Conservation (phyloP, 2,797 vertebrate genomes). For the Cynopterus sphinx region DNA sequence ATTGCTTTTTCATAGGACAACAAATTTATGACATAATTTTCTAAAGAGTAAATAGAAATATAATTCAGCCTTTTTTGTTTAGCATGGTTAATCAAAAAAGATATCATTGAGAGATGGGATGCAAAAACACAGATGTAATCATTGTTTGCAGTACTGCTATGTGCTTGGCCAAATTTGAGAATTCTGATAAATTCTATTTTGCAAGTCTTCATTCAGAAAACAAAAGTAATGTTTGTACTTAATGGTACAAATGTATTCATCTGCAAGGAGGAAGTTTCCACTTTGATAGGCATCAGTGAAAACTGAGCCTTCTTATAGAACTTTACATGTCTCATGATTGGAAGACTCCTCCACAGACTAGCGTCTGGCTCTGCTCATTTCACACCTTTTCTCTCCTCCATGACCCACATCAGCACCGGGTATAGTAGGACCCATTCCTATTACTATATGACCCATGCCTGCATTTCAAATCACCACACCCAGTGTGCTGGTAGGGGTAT, state of each 20-base stretch:
- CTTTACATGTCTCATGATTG: neutral
- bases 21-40: slow-evolving; percentile 31
- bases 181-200: neutral
- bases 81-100: slow-evolving; percentile 6
- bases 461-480: fast-evolving
- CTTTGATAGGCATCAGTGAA: neutral
- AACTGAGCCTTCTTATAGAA: neutral
- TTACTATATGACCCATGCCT: neutral
- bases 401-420: fast-evolving
- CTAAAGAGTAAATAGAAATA: neutral
- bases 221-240: neutral
- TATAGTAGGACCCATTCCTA: neutral
- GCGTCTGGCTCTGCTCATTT: neutral
- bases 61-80: slow-evolving; percentile 13
- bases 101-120: neutral
- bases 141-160: neutral
- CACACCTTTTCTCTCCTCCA: neutral
- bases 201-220: neutral
- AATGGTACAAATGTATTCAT: neutral
- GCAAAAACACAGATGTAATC: neutral
- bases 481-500: neutral
- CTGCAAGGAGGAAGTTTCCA: neutral
- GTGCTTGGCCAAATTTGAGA: neutral
- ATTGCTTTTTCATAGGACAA: neutral
- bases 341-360: neutral